A percentile compares a stretch with the other conserved stretches of the same genome.
Evolutionary conservation across 1,140 invertebrate species (phyloP).

Genomic region (Brachionus paranguensis): DNA sequence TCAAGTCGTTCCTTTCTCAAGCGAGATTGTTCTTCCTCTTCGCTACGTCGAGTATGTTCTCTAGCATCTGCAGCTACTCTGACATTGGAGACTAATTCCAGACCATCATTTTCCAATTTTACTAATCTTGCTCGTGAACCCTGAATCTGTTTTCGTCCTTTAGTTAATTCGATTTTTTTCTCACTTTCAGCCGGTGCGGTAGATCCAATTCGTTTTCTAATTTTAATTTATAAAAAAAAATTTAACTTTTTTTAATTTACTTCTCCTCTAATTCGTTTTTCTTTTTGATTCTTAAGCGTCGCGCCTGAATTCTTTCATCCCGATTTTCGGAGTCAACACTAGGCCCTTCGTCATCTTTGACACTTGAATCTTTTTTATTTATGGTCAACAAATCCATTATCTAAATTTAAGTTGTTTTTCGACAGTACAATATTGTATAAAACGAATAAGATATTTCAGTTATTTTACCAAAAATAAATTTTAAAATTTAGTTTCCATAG

Average conservation of each 20-base stretch:
- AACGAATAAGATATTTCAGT: neutral
- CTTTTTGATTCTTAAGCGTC: slow-evolving; percentile 49
- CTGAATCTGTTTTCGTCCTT: slow-evolving; percentile 53
- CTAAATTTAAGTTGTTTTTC: neutral
- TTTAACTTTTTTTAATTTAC: neutral
- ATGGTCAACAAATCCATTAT: slow-evolving; percentile 40
- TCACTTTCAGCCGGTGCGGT: slow-evolving; percentile 39
- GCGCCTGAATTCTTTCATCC: slow-evolving; percentile 52
- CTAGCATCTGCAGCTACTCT: slow-evolving; percentile 53
- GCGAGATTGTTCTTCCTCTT: slow-evolving; percentile 51
- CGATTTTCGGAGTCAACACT: slow-evolving; percentile 50
- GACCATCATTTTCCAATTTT: slow-evolving; percentile 53
- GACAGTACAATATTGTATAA: neutral
- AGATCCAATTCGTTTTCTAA: slow-evolving; percentile 5
- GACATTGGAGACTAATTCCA: slow-evolving; percentile 52
- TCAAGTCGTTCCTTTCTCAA: slow-evolving; percentile 58
- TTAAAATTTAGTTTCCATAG: neutral
- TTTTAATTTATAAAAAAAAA: neutral
- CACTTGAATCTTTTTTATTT: slow-evolving; percentile 39
- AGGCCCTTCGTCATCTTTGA: slow-evolving; percentile 52
- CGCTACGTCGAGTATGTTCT: slow-evolving; percentile 48
- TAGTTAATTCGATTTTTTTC: slow-evolving; percentile 51
- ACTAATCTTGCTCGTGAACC: slow-evolving; percentile 49
- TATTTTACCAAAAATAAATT: neutral
- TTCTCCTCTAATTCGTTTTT: slow-evolving; percentile 49